Evolutionary conservation across 2,797 vertebrate species (phyloP), one percentile per base, ranked within the genome.

Genomic region (Hylomyscus alleni): DNA sequence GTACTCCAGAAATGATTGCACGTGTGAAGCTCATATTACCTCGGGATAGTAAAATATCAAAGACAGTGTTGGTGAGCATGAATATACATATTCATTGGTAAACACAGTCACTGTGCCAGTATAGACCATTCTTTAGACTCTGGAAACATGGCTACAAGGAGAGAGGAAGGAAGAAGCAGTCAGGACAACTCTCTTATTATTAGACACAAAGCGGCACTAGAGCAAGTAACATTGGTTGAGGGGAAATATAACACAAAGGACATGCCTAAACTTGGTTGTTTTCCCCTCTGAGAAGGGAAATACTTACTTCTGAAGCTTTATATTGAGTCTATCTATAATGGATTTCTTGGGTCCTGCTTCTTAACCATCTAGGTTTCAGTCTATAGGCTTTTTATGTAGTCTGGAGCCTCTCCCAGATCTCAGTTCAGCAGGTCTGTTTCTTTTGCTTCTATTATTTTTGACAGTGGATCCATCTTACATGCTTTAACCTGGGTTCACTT

Each of bases 111-210:
- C 19, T 29, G 15, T 72, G 13, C 26, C 8, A 19, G 56, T 34
- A n/a, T 26, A 77, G 31, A 75, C 1, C 52, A 22, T 4, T 75
- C 26, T 34, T 31, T 75, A 34, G 10, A 58, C 72, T 96, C 76
- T 94, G 60, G 3, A 94, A 76, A 69, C 20, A 76, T 94, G 78
- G 34, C 87, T 69, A 14, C 87, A 90, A 37, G 58, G 84, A 62
- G 17, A 1, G 5, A 65, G 0, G 40, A 26, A 88, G 31, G 60
- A 86, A 87, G 50, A 91, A 88, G 72, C 2, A 73, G 14, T 11
- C 1, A 76, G 52, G 62, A 40, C 92, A 91, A 80, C 29, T 69
- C 47, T 72, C 60, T 65, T 40, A 44, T 56, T 13, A 40, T 73
- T 24, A 44, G 58, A 52, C 65, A 24, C 52, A 90, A 90, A 52